A percentile compares a stretch with the other conserved stretches of the same genome.
Evolutionary conservation across 1,140 invertebrate genomes (phyloP).

Genomic region (Ips nitidus): DNA sequence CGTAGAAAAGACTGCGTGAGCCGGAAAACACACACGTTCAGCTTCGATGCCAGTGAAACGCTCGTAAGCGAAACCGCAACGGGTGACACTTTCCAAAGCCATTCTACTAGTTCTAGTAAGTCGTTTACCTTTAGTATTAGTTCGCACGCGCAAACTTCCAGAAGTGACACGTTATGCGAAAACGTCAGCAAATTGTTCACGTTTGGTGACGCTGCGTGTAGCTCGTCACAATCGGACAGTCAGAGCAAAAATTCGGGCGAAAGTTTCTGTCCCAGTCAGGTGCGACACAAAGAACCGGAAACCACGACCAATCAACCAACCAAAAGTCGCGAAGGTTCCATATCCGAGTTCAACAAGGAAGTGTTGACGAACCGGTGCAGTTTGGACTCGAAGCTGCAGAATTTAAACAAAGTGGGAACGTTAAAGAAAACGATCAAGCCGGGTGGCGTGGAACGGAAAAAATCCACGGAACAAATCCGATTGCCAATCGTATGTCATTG

Average conservation of each 20-base stretch:
- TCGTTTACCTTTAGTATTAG: too few species aligned
- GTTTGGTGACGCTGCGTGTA: too few species aligned
- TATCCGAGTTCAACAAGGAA: constrained; percentile 34
- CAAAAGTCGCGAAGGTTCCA: constrained; percentile 17
- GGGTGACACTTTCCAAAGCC: background rate
- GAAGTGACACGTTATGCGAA: too few species aligned
- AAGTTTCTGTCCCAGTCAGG: background rate
- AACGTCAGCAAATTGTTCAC: too few species aligned
- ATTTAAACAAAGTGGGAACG: constrained; percentile 26
- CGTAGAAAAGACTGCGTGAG: constrained; percentile 1
- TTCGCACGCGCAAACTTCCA: too few species aligned
- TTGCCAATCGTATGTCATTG: constrained; percentile 88
- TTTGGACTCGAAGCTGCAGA: constrained; percentile 28
- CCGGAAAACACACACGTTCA: constrained; percentile 2
- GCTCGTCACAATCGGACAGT: too few species aligned
- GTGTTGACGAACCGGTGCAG: constrained; percentile 27
- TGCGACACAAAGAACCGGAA: constrained; percentile 5
- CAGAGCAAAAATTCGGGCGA: constrained; percentile 1
- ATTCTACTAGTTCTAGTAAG: background rate
- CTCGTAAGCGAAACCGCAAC: background rate
- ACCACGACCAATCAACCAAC: background rate
- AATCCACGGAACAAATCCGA: constrained; percentile 36
- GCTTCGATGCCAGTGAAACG: background rate
- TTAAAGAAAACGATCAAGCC: constrained; percentile 13
- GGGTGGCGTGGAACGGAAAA: constrained; percentile 27